Conservation (phyloP, 2,797 vertebrate species). For the Falco peregrinus region DNA sequence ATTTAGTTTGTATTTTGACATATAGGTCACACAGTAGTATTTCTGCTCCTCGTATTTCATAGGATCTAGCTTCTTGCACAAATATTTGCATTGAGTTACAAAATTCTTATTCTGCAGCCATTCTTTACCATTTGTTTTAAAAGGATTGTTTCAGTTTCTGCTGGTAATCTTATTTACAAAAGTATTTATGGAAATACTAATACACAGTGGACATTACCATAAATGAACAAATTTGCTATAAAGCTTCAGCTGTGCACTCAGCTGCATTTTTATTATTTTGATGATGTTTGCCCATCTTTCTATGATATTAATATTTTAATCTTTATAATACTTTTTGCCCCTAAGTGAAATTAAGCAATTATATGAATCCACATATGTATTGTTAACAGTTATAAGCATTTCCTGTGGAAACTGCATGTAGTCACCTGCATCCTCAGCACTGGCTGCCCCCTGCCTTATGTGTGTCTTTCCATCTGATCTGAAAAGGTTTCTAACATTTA, state of each 20-base stretch:
- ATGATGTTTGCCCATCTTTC: neutral
- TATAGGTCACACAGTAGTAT: slow-evolving; percentile 22
- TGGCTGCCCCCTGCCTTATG: neutral
- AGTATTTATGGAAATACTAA: slow-evolving; percentile 12
- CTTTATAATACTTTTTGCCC: neutral
- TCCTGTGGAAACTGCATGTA: neutral
- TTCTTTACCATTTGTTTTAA: slow-evolving; percentile 1
- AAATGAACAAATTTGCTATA: slow-evolving; percentile 12
- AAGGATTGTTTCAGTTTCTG: neutral
- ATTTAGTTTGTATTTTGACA: slow-evolving; percentile 32
- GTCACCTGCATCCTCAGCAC: neutral
- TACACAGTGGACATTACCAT: neutral
- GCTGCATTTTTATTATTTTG: neutral
- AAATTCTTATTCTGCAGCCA: slow-evolving; percentile 16
- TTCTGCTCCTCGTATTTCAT: slow-evolving; percentile 35
- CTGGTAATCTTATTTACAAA: slow-evolving; percentile 15
- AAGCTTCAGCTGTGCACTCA: neutral
- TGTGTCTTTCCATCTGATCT: neutral
- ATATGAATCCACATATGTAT: neutral
- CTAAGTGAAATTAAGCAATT: neutral
- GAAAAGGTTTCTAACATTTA: neutral
- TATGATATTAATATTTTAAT: neutral
- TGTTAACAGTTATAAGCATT: neutral
- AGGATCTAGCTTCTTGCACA: neutral
- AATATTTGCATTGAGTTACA: slow-evolving; percentile 29